Conservation (phyloP, 1,140 invertebrate genomes). For the Protaetia brevitarsis region DNA sequence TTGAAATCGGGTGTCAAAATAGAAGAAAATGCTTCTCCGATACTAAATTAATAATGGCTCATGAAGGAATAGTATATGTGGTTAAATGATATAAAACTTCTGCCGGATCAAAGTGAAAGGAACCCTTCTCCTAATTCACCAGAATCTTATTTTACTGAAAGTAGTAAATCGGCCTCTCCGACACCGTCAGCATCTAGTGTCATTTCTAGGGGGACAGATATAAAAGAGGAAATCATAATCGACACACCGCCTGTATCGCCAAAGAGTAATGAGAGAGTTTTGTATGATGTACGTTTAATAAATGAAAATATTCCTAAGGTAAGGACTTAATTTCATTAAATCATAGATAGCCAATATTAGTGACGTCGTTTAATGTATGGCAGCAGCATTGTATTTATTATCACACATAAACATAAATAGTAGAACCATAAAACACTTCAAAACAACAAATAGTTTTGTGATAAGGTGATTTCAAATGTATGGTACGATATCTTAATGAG, state of each 20-base stretch:
- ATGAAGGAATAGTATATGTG: no score
- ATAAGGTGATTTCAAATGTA: no score
- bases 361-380: not conserved
- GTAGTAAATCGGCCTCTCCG: slow-evolving; percentile 5
- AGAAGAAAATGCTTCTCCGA: slow-evolving; percentile 20
- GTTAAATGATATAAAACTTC: no score
- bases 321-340: not conserved
- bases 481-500: no score
- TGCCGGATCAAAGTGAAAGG: no score
- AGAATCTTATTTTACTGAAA: not conserved
- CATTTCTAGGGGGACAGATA: slow-evolving; percentile 14
- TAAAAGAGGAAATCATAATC: slow-evolving; percentile 34
- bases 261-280: not conserved
- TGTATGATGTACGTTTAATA: not conserved
- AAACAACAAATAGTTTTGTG: not conserved
- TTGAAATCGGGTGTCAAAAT: slow-evolving; percentile 33
- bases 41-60: no score
- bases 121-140: no score
- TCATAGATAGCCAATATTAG: not conserved
- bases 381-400: no score
- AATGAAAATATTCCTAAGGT: not conserved
- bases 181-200: not conserved
- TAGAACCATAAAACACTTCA: no score
- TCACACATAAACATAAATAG: no score
- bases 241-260: slow-evolving; percentile 30